These are phyloP conservation scores for Syritta pipiens DNA, from an alignment of 2,888 invertebrate species.

Conservation along the genomic window DNA sequence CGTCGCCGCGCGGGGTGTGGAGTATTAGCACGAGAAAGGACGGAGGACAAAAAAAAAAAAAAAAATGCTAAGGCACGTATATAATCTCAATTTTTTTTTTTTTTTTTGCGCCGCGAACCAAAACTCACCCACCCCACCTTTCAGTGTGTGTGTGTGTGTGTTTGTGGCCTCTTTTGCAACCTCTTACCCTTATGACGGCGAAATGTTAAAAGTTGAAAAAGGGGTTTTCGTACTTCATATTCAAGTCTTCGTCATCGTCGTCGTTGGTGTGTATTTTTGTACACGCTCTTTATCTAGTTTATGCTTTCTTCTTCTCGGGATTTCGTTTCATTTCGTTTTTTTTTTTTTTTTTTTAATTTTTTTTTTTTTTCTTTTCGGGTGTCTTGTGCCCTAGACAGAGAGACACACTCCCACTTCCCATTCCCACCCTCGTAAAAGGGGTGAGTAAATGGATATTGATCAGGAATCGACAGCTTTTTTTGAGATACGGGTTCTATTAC, in stretches of 20 bases:
- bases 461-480: slow-evolving; percentile 31
- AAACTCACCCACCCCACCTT: too few relatives aligned
- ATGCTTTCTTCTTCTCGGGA: slow-evolving; percentile 18
- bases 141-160: slow-evolving; percentile 1
- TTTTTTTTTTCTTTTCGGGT: slow-evolving; percentile 2
- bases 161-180: slow-evolving; percentile 43
- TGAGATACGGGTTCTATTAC: slow-evolving; percentile 29
- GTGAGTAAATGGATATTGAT: slow-evolving; percentile 39
- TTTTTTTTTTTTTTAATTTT: slow-evolving; percentile 2
- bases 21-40: background rate
- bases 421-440: background rate
- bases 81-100: slow-evolving; percentile 45
- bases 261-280: slow-evolving; percentile 21
- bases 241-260: slow-evolving; percentile 5
- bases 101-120: slow-evolving; percentile 11
- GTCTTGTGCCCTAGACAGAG: slow-evolving; percentile 20
- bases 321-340: too few relatives aligned
- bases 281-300: slow-evolving; percentile 26
- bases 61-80: slow-evolving; percentile 53
- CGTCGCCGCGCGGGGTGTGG: slow-evolving; percentile 4
- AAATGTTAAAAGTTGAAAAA: slow-evolving; percentile 47
- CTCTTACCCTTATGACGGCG: slow-evolving; percentile 33
- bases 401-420: slow-evolving; percentile 3
- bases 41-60: background rate
- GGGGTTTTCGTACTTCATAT: slow-evolving; percentile 46